Base-by-base conservation (phyloP, 2,113 vertebrate genomes). In the Gallinago media region DNA sequence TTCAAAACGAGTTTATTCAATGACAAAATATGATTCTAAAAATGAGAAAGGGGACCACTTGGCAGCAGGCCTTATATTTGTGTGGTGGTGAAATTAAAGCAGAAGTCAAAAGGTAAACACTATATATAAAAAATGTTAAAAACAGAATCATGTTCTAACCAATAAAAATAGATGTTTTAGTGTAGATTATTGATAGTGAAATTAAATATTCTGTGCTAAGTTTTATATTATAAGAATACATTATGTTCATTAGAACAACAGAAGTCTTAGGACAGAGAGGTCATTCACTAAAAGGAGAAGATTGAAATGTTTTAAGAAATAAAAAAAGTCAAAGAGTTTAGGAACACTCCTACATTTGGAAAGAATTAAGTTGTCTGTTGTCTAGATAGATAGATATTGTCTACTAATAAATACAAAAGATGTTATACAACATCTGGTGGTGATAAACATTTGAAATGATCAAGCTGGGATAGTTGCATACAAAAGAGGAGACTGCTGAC, bases 381-480 rank as follows among this genome's bases (percentile, higher is more conserved):
- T 87, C 58, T 72, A 75, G 9, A 61, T 70, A 46, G 25, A 63
- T 54, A 63, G n/a, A 47, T 85, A 56, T 40, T 5, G 0, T 67
- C 32, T 63, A 63, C 75, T 93, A 78, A 75, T 72, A 89, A 67
- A 32, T 50, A 18, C 74, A 52, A 82, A 73, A 67, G 12, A 63
- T 59, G 52, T 78, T 75, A 78, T 92, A 46, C 27, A 63, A 75
- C 85, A 72, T 89, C 38, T 75, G 81, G 70, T 75, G 25, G 21
- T 34, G 36, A 88, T 75, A 92, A 94, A 79, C 7, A 47, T 75
- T 94, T 82, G 32, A 89, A 93, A 75, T 88, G 36, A 63, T 75
- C 47, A 68, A 14, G 15, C 42, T 92, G 56, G 38, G 12, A 67
- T 26, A 78, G 4, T 2, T 93, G 11, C n/a, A 82, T 40, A 49